These are phyloP conservation scores for Contarinia nasturtii DNA, from an alignment of 1,140 invertebrate species.

Conservation along the genomic window DNA sequence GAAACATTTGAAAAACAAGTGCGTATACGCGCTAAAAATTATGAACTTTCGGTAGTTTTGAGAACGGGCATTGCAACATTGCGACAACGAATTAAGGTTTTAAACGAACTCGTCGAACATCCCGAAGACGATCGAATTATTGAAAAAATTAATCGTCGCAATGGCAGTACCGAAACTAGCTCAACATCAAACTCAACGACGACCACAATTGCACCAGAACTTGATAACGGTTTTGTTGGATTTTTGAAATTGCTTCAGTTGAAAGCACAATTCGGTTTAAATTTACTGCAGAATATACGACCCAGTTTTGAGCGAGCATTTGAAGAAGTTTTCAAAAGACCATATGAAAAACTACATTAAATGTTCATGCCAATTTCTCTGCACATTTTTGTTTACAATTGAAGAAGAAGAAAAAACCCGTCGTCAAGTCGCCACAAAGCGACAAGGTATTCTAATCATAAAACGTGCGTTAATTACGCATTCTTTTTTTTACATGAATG, in stretches of 20 bases:
- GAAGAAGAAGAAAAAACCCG: no score
- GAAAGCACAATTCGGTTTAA: conserved; percentile 1
- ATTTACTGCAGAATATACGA: neutral
- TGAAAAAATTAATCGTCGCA: neutral
- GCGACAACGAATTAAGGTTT: neutral
- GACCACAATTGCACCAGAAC: neutral
- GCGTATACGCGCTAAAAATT: neutral
- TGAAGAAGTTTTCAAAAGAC: neutral
- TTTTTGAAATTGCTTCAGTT: neutral
- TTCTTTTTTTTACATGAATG: no score
- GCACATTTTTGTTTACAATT: no score
- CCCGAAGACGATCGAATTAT: neutral
- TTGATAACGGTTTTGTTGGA: neutral
- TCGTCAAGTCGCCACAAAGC: no score
- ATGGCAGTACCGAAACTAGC: neutral
- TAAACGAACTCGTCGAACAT: neutral
- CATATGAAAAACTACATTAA: neutral
- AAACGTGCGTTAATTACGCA: no score
- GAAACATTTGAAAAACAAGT: neutral
- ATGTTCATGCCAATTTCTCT: no score
- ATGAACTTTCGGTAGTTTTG: neutral
- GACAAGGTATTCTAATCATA: no score
- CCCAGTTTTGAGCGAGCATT: neutral
- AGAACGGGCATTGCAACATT: neutral
- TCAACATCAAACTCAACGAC: neutral